Evolutionary conservation across 92 coral and sea anemone species (phyloP).

Genomic region (Paramuricea clavata): DNA sequence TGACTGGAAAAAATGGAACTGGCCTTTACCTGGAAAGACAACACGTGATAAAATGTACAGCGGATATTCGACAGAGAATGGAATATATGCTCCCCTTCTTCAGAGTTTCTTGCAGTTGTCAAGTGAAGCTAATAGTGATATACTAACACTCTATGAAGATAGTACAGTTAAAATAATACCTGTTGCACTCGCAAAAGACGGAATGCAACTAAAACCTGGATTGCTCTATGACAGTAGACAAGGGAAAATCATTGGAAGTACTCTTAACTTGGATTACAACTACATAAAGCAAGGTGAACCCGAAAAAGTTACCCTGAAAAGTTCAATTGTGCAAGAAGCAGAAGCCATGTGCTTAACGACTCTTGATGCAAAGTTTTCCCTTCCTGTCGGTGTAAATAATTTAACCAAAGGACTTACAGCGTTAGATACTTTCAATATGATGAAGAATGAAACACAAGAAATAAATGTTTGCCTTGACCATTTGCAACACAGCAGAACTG

Average conservation of each 20-base stretch:
- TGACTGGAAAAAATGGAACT: slow-evolving; percentile 77
- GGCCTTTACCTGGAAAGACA: slow-evolving; percentile 74
- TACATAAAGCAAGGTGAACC: slow-evolving; percentile 66
- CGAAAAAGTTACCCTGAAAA: slow-evolving; percentile 68
- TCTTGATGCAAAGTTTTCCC: slow-evolving; percentile 73
- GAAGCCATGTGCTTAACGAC: slow-evolving; percentile 79
- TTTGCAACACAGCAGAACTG: slow-evolving; percentile 68
- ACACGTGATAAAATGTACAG: slow-evolving; percentile 76
- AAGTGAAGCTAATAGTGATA: slow-evolving; percentile 60
- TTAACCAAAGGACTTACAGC: slow-evolving; percentile 77
- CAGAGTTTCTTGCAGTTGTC: slow-evolving; percentile 69
- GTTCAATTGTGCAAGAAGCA: slow-evolving; percentile 64
- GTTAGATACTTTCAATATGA: slow-evolving; percentile 70
- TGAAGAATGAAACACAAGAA: slow-evolving; percentile 71
- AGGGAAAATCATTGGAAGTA: slow-evolving; percentile 66
- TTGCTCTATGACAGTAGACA: slow-evolving; percentile 74
- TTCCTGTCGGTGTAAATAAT: slow-evolving; percentile 74
- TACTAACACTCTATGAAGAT: slow-evolving; percentile 71
- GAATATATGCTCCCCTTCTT: slow-evolving; percentile 59
- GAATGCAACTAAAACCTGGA: slow-evolving; percentile 71
- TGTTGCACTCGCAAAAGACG: slow-evolving; percentile 75
- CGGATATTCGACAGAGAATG: slow-evolving; percentile 67
- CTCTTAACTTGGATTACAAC: slow-evolving; percentile 67
- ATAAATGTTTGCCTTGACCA: slow-evolving; percentile 73
- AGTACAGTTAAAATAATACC: slow-evolving; percentile 66